These are phyloP conservation scores for Drosophila murphyi DNA, from an alignment of 1,140 invertebrate species.

Conservation along the genomic window DNA sequence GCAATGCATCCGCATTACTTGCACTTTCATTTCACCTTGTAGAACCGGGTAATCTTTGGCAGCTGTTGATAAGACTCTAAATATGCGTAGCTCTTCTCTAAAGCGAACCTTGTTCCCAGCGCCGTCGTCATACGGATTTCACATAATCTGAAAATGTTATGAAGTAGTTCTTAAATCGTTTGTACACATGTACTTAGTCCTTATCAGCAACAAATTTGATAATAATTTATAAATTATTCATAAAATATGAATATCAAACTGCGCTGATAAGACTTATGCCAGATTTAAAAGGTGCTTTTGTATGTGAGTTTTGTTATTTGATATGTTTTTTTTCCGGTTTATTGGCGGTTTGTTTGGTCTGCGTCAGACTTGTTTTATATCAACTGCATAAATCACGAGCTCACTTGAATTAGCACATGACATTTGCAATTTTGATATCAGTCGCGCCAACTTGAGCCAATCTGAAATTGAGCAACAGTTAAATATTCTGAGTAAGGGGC, in stretches of 20 bases:
- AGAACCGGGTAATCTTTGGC: not conserved
- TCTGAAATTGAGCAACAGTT: conserved; percentile 15
- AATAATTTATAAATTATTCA: conserved; percentile 29
- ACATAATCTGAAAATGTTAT: conserved; percentile 11
- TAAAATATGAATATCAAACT: conserved; percentile 36
- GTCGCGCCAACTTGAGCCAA: conserved; percentile 4
- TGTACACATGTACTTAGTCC: not conserved
- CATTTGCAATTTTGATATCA: conserved; percentile 21
- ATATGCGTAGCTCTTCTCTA: not conserved
- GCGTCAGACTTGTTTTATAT: conserved; percentile 24
- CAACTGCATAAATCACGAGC: conserved; percentile 25
- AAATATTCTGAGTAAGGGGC: conserved; percentile 4
- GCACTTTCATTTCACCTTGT: conserved; percentile 32
- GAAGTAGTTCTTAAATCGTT: not conserved
- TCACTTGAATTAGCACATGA: conserved; percentile 20
- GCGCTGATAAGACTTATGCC: conserved; percentile 53
- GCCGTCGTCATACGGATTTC: conserved; percentile 16
- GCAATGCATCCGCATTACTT: conserved; percentile 59
- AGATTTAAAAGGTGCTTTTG: conserved; percentile 8
- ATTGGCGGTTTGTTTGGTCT: not conserved
- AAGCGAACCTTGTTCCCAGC: conserved; percentile 13
- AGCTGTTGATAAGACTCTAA: not conserved
- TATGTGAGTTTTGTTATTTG: conserved; percentile 21
- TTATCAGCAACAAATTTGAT: conserved; percentile 27
- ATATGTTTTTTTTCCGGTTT: conserved; percentile 18